These are phyloP conservation scores for Platorchestia sp. DNA, from an alignment of 1,140 invertebrate genomes.

Conservation along the genomic window DNA sequence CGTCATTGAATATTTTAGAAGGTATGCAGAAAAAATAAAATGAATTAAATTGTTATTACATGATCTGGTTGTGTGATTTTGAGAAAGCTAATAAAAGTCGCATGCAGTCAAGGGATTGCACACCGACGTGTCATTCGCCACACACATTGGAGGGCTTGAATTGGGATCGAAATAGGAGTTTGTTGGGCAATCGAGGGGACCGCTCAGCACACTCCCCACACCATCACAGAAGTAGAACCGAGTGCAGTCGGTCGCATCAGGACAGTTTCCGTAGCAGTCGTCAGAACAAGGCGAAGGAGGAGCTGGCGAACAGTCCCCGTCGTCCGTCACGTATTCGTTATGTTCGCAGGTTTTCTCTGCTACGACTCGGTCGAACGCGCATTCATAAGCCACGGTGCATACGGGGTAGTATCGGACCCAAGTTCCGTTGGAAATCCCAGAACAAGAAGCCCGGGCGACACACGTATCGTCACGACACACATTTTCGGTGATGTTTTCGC, in stretches of 20 bases:
- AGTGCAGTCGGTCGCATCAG: slow-evolving; percentile 4
- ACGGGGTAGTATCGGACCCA: not conserved
- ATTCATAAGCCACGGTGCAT: not conserved
- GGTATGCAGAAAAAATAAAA: no score
- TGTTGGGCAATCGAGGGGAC: not conserved
- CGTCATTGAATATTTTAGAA: no score
- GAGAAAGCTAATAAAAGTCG: not conserved
- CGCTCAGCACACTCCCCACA: not conserved
- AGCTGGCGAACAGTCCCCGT: not conserved
- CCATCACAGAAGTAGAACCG: slow-evolving; percentile 15
- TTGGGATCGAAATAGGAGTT: not conserved
- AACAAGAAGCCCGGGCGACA: not conserved
- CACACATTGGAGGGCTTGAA: not conserved
- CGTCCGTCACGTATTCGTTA: not conserved
- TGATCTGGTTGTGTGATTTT: no score
- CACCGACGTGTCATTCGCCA: not conserved
- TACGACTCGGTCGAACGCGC: not conserved
- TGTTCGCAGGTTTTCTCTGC: not conserved
- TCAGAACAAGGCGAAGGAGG: not conserved
- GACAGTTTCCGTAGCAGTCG: not conserved
- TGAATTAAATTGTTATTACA: no score
- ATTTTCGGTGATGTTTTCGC: not conserved
- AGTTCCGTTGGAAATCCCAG: not conserved
- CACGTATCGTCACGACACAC: not conserved
- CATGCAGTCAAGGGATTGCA: not conserved